Evolutionary conservation across 2,888 invertebrate species (phyloP).

Genomic region (Stramonita haemastoma): DNA sequence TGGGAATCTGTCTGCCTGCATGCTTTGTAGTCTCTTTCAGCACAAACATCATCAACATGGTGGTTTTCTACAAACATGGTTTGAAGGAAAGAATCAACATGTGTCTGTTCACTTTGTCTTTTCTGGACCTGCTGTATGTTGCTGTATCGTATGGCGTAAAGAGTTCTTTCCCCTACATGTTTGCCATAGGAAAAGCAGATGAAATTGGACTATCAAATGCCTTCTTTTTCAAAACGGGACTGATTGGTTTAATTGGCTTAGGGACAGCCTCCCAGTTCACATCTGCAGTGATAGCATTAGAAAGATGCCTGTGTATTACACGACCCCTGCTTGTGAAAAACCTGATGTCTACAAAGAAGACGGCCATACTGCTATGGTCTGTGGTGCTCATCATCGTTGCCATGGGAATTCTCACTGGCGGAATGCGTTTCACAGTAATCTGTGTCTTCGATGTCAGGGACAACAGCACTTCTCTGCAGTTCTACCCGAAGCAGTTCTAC

Average conservation of each 20-base stretch:
- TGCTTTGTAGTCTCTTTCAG: neutral
- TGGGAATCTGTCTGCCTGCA: neutral
- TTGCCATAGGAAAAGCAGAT: neutral
- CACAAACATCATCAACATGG: conserved; percentile 15
- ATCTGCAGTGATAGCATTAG: neutral
- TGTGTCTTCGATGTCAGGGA: neutral
- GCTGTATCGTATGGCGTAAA: neutral
- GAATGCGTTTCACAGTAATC: neutral
- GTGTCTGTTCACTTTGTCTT: neutral
- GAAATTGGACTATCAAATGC: neutral
- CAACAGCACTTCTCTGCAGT: neutral
- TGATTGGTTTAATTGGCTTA: neutral
- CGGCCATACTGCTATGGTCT: neutral
- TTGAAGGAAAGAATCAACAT: conserved; percentile 12
- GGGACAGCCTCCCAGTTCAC: neutral
- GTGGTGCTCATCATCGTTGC: neutral
- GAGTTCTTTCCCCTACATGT: neutral
- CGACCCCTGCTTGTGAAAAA: neutral
- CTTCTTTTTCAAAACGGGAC: neutral
- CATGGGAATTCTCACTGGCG: neutral
- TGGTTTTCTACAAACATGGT: neutral
- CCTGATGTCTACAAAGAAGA: neutral
- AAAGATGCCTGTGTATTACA: neutral
- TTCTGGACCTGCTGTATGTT: neutral
- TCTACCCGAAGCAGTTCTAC: neutral